These are phyloP conservation scores for Heliopora coerulea DNA, from an alignment of 92 coral and sea anemone genomes.

Conservation along the genomic window DNA sequence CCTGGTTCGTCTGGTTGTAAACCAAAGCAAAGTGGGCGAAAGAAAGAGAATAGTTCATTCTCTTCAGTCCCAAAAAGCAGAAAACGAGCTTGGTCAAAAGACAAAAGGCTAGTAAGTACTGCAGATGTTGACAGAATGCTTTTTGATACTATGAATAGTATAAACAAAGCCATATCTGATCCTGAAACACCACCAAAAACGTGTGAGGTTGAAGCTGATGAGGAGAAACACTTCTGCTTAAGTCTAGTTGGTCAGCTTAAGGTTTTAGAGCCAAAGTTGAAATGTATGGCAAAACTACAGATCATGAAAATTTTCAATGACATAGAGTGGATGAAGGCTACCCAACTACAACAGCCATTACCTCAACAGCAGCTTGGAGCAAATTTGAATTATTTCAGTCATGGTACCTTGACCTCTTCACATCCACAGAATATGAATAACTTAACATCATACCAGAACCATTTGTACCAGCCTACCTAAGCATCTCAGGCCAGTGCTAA, in stretches of 20 bases:
- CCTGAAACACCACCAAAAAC: slow-evolving; percentile 23
- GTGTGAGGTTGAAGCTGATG: slow-evolving; percentile 28
- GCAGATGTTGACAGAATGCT: slow-evolving; percentile 33
- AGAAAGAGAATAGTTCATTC: no score
- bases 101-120: background rate
- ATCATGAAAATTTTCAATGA: slow-evolving; percentile 38
- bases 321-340: slow-evolving; percentile 38
- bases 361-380: background rate
- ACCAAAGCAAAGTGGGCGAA: no score
- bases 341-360: slow-evolving; percentile 23
- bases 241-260: slow-evolving; percentile 34
- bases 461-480: no score
- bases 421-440: no score
- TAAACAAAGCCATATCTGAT: slow-evolving; percentile 24
- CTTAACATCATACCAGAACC: no score
- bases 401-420: no score
- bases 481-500: no score
- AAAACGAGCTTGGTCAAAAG: slow-evolving; percentile 37
- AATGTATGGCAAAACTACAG: slow-evolving; percentile 42
- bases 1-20: no score
- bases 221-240: slow-evolving; percentile 36
- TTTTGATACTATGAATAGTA: slow-evolving; percentile 16
- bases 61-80: no score
- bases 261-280: slow-evolving; percentile 21
- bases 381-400: background rate